Evolutionary conservation across 1,140 invertebrate species (phyloP).

Genomic region (Ceratina japonica): DNA sequence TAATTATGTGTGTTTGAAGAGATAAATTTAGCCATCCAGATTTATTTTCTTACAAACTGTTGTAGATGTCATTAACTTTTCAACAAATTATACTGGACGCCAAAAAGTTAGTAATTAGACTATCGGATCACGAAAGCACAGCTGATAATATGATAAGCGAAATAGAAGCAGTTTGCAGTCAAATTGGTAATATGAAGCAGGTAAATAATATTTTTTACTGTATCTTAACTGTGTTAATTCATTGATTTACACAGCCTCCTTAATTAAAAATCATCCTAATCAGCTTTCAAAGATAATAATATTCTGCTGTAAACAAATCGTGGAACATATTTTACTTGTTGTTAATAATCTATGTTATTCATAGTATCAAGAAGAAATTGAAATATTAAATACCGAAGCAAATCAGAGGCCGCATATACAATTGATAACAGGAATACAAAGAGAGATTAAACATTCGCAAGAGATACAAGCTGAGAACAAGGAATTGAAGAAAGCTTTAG

Average conservation of each 20-base stretch:
- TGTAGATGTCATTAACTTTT: constrained; percentile 87
- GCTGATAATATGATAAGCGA: constrained; percentile 92
- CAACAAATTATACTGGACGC: constrained; percentile 96
- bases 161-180: constrained; percentile 91
- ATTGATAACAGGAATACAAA: constrained; percentile 94
- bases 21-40: background rate
- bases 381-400: constrained; percentile 92
- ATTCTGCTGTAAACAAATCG: too few relatives aligned
- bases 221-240: background rate
- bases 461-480: constrained; percentile 96
- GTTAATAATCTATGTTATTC: too few relatives aligned
- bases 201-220: constrained; percentile 77
- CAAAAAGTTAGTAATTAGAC: constrained; percentile 89
- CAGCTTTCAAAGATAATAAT: too few relatives aligned
- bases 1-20: too few relatives aligned
- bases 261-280: too few relatives aligned
- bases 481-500: constrained; percentile 91
- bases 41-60: constrained; percentile 31
- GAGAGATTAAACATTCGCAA: constrained; percentile 92
- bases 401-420: constrained; percentile 92
- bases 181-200: constrained; percentile 96
- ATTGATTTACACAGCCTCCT: too few relatives aligned
- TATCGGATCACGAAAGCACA: constrained; percentile 92
- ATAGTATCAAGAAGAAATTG: constrained; percentile 95
- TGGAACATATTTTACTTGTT: too few relatives aligned